These are phyloP conservation scores for Triplophysa siluroides DNA, from an alignment of 2,113 vertebrate species.

Conservation along the genomic window DNA sequence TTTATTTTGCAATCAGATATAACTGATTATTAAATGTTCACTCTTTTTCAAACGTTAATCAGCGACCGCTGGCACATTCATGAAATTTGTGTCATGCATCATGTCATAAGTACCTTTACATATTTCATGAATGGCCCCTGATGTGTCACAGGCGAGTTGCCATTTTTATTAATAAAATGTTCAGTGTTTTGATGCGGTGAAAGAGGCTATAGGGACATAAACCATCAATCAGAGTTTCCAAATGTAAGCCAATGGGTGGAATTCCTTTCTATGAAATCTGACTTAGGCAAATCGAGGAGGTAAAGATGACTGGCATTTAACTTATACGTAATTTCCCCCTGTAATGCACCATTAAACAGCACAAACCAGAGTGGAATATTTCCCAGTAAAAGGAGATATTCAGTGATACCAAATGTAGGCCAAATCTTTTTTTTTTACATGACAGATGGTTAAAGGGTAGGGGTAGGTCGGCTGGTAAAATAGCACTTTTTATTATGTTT, in stretches of 20 bases:
- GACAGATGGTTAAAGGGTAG: no score
- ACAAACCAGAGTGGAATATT: background rate
- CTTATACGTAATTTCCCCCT: background rate
- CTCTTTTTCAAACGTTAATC: background rate
- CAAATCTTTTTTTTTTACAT: no score
- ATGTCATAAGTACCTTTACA: constrained; percentile 28
- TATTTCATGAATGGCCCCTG: constrained; percentile 42
- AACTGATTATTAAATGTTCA: background rate
- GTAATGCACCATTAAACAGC: no score
- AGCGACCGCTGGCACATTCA: background rate
- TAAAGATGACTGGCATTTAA: background rate
- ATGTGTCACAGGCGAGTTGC: background rate
- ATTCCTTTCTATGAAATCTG: constrained; percentile 20
- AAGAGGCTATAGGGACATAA: constrained; percentile 11
- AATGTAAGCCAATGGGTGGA: constrained; percentile 42
- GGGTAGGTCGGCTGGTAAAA: no score
- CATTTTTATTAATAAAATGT: constrained; percentile 43
- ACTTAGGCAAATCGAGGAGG: background rate
- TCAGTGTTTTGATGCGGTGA: constrained; percentile 17
- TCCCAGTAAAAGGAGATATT: no score
- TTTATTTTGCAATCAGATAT: no score
- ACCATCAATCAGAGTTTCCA: constrained; percentile 9
- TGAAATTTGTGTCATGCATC: constrained; percentile 29
- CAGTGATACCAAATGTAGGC: no score
- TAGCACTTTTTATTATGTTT: no score